A percentile compares a stretch with the other conserved stretches of the same genome.
Evolutionary conservation across 2,888 invertebrate species (phyloP).

Genomic region (Tenthredo scrophulariae): DNA sequence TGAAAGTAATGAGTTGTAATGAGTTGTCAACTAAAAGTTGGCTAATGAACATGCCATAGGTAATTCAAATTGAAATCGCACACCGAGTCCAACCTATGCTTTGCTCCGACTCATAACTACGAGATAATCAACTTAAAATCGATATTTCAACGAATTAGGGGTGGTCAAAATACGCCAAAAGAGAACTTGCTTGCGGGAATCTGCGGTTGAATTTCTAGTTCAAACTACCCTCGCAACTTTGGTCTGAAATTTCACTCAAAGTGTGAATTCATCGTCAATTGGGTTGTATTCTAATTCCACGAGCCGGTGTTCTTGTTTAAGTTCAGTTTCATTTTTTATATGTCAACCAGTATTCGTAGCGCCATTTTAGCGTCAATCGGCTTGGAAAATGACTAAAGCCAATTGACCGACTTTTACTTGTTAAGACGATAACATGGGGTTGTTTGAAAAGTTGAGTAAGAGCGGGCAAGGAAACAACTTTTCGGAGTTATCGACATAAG

Average conservation of each 20-base stretch:
- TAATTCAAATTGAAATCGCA: not conserved
- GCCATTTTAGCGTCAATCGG: not conserved
- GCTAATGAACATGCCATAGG: not conserved
- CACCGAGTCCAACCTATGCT: not conserved
- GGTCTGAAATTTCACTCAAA: not conserved
- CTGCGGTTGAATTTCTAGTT: not conserved
- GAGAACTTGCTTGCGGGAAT: no score
- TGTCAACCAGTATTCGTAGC: not conserved
- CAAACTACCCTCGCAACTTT: not conserved
- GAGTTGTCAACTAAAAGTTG: conserved; percentile 6
- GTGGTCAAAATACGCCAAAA: not conserved
- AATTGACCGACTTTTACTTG: conserved; percentile 26
- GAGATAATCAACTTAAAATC: conserved; percentile 32
- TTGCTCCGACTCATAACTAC: not conserved
- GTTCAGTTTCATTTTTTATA: not conserved
- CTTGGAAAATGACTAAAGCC: not conserved
- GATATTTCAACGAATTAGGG: not conserved
- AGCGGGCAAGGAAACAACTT: conserved; percentile 15
- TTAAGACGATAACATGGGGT: conserved; percentile 1
- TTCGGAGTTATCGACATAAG: conserved; percentile 24
- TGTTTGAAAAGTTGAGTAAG: not conserved
- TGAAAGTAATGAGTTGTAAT: not conserved
- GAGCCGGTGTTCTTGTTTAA: not conserved
- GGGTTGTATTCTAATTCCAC: not conserved
- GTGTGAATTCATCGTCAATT: not conserved